Evolutionary conservation across 2,888 invertebrate genomes (phyloP).

Genomic region (Desoria tigrina): DNA sequence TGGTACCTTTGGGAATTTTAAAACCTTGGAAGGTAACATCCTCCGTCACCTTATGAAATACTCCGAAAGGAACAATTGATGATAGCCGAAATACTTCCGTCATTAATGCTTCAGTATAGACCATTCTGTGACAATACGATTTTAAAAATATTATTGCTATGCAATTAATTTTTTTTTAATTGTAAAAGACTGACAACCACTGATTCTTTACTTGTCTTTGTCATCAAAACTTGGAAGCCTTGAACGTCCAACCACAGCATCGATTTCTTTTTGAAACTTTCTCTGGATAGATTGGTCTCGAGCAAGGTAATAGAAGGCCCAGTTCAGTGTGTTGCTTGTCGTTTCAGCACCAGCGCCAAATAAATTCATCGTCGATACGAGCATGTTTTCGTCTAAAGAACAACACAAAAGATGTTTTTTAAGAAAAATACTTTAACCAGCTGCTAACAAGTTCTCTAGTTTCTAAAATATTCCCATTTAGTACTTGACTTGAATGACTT

Average conservation of each 20-base stretch:
- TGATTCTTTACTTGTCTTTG: conserved; percentile 23
- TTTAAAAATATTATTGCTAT: neutral
- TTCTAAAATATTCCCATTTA: neutral
- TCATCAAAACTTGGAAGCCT: conserved; percentile 35
- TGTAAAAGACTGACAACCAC: neutral
- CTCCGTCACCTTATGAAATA: conserved; percentile 40
- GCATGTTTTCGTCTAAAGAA: conserved; percentile 37
- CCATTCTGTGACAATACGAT: conserved; percentile 1
- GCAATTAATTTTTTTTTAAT: neutral
- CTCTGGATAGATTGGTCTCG: conserved; percentile 28
- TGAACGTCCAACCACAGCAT: conserved; percentile 30
- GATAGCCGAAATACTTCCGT: conserved; percentile 39
- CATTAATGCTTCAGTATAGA: conserved; percentile 40
- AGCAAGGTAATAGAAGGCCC: conserved; percentile 31
- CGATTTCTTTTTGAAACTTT: conserved; percentile 35
- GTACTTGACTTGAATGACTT: neutral
- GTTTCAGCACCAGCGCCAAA: conserved; percentile 46
- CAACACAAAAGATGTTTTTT: neutral
- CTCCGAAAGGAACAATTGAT: conserved; percentile 33
- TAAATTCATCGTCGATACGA: conserved; percentile 32
- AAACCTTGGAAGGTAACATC: conserved; percentile 35
- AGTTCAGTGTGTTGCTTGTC: conserved; percentile 38
- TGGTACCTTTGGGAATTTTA: conserved; percentile 42
- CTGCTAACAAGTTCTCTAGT: neutral
- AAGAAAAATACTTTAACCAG: neutral